Evolutionary conservation across 2,113 vertebrate genomes (phyloP).

Genomic region (Lagenorhynchus albirostris): DNA sequence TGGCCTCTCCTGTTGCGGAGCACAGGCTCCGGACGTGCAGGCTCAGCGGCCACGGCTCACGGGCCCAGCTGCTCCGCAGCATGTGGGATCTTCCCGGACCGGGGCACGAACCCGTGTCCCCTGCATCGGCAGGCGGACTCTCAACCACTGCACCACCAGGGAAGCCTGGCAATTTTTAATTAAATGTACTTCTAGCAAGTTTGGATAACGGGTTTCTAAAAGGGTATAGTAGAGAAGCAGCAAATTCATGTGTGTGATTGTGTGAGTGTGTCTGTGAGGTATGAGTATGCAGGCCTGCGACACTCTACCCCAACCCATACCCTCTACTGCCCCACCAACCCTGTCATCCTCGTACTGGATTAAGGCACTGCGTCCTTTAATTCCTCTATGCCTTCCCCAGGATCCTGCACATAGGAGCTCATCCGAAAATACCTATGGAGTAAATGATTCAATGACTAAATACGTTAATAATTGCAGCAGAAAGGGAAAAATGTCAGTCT

Average conservation of each 20-base stretch:
- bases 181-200: background rate
- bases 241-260: background rate
- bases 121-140: no score
- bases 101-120: no score
- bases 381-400: background rate
- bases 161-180: background rate
- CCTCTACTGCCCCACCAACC: no score
- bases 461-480: background rate
- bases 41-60: no score
- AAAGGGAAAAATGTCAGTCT: background rate
- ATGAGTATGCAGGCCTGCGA: background rate
- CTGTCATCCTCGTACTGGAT: background rate
- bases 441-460: background rate
- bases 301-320: accelerated
- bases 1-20: no score
- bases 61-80: no score
- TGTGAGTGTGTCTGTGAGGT: background rate
- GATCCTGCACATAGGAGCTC: background rate
- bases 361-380: background rate
- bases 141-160: no score
- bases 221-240: background rate
- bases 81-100: no score
- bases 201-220: background rate
- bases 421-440: background rate
- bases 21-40: no score